Evolutionary conservation across 1,140 invertebrate genomes (phyloP).

Genomic region (Polypedilum pembai): DNA sequence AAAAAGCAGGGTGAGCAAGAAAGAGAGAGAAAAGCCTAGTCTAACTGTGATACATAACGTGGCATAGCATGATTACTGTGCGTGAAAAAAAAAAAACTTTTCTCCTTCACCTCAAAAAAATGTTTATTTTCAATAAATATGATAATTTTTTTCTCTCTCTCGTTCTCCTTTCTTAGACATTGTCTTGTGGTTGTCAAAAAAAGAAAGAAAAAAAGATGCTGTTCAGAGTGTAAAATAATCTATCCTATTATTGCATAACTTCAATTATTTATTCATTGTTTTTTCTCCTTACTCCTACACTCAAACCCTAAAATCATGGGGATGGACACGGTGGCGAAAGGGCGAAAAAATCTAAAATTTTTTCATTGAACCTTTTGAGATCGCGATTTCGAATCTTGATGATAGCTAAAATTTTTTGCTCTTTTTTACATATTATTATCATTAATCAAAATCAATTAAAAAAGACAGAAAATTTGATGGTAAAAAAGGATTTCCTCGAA

Average conservation of each 20-base stretch:
- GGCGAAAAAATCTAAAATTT: too few species aligned
- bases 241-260: slow-evolving; percentile 20
- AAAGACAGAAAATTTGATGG: too few species aligned
- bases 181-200: neutral
- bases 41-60: neutral
- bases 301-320: too few species aligned
- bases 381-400: too few species aligned
- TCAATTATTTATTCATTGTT: slow-evolving; percentile 28
- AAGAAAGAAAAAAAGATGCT: neutral
- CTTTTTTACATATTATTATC: too few species aligned
- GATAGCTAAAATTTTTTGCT: too few species aligned
- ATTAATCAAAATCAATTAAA: too few species aligned
- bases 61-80: neutral
- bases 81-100: slow-evolving; percentile 1
- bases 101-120: neutral
- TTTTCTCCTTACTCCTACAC: neutral
- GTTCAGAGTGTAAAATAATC: neutral
- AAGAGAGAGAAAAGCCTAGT: neutral
- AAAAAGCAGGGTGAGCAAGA: neutral
- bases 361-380: too few species aligned
- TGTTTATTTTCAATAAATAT: slow-evolving; percentile 20
- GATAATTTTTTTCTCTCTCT: neutral
- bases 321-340: too few species aligned
- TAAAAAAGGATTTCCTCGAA: too few species aligned
- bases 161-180: too few species aligned